Percentiles rank a stretch among this genome's conserved stretches.
These are phyloP conservation scores for Antechinus stuartii DNA, from an alignment of 2,113 vertebrate species.

Conservation along the genomic window DNA sequence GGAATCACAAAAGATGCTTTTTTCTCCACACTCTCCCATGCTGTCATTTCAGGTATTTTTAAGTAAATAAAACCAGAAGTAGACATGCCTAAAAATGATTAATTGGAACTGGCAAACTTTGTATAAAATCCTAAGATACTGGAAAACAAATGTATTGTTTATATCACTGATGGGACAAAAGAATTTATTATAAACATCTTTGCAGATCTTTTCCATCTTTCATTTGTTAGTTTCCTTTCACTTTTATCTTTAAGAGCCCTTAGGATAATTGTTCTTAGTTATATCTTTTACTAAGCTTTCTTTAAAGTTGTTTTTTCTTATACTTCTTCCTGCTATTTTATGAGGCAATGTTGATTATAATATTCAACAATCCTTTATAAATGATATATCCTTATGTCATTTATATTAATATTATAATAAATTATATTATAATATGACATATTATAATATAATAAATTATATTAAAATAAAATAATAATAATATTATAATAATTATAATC, in stretches of 20 bases:
- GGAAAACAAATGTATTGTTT: not conserved
- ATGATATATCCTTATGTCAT: too few species aligned
- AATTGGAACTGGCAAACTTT: not conserved
- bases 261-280: not conserved
- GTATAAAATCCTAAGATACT: not conserved
- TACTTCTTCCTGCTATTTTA: not conserved
- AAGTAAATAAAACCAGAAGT: constrained; percentile 2
- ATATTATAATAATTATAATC: too few species aligned
- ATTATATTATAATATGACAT: too few species aligned
- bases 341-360: not conserved
- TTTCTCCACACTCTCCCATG: not conserved
- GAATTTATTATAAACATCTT: not conserved
- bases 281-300: not conserved
- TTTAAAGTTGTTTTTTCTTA: not conserved
- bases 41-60: constrained; percentile 34
- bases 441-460: too few species aligned
- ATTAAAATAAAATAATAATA: too few species aligned
- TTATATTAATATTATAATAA: too few species aligned
- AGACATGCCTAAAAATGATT: not conserved
- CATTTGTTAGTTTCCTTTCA: not conserved
- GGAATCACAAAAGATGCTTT: not conserved
- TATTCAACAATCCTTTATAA: not conserved
- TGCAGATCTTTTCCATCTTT: not conserved
- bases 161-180: not conserved
- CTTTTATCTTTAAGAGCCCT: not conserved